Evolutionary conservation across 1,140 invertebrate genomes (phyloP).

Genomic region (Dendroctonus ponderosae): DNA sequence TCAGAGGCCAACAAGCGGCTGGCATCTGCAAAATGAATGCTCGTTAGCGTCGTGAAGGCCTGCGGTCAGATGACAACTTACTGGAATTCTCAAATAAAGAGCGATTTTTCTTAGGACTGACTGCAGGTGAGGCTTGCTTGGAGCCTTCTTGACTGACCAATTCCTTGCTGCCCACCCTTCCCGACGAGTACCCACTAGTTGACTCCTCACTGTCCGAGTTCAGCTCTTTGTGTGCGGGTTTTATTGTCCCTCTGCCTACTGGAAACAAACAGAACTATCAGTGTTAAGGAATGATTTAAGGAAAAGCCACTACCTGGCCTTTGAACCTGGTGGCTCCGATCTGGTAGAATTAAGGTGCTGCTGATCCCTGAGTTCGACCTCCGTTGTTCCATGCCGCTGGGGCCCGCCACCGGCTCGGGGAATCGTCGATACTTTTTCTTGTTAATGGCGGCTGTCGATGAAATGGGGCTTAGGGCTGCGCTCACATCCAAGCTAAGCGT

Average conservation of each 20-base stretch:
- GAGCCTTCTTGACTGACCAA: slow-evolving; percentile 36
- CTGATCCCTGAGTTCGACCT: not conserved
- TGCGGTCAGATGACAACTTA: slow-evolving; percentile 11
- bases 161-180: slow-evolving; percentile 42
- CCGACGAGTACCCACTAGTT: slow-evolving; percentile 49
- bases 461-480: slow-evolving; percentile 24
- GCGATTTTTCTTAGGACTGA: slow-evolving; percentile 28
- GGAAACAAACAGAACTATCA: too few species aligned
- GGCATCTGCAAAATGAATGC: too few species aligned
- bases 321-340: too few species aligned
- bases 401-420: slow-evolving; percentile 43
- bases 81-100: slow-evolving; percentile 36
- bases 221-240: slow-evolving; percentile 37
- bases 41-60: too few species aligned
- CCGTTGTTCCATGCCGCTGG: slow-evolving; percentile 40
- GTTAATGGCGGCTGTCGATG: slow-evolving; percentile 1
- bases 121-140: slow-evolving; percentile 35
- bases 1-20: too few species aligned
- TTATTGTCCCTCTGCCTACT: too few species aligned
- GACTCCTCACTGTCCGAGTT: slow-evolving; percentile 49
- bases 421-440: slow-evolving; percentile 30
- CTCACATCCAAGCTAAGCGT: slow-evolving; percentile 22
- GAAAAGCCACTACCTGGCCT: too few species aligned
- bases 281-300: too few species aligned
- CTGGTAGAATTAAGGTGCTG: too few species aligned